Conservation (phyloP, 2,797 vertebrate species). For the Tangara arthus region DNA sequence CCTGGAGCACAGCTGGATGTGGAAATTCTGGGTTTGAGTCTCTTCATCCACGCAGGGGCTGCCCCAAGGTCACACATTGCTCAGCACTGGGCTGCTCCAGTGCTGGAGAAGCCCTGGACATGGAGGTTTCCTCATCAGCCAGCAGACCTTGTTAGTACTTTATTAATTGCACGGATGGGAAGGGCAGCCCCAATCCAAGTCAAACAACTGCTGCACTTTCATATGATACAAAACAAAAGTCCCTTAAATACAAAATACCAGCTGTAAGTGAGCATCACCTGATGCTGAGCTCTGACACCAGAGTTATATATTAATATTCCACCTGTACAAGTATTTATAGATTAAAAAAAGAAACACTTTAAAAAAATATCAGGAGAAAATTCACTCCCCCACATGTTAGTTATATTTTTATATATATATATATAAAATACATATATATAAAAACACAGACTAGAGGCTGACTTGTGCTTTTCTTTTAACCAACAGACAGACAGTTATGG, state of each 20-base stretch:
- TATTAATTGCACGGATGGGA: conserved; percentile 53
- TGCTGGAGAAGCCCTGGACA: background rate
- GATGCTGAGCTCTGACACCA: background rate
- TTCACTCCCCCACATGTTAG: background rate
- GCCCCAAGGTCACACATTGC: background rate
- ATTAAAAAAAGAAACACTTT: conserved; percentile 2
- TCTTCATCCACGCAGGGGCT: rapidly evolving
- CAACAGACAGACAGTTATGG: background rate
- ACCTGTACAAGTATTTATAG: conserved; percentile 79
- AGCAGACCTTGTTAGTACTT: conserved; percentile 52
- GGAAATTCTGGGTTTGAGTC: background rate
- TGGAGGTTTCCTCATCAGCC: background rate
- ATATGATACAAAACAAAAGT: conserved; percentile 42
- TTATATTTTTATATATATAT: conserved; percentile 34
- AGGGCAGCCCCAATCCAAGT: background rate
- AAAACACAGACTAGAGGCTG: background rate
- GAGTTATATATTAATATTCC: conserved; percentile 69
- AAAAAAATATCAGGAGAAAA: conserved; percentile 43
- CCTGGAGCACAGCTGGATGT: background rate
- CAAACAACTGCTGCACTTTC: background rate
- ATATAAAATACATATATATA: conserved; percentile 21
- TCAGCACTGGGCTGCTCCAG: background rate
- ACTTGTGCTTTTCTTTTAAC: background rate
- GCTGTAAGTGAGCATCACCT: background rate
- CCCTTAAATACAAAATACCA: conserved; percentile 66